These are phyloP conservation scores for Tiliacea aurago DNA, from an alignment of 2,888 invertebrate species.

Conservation along the genomic window DNA sequence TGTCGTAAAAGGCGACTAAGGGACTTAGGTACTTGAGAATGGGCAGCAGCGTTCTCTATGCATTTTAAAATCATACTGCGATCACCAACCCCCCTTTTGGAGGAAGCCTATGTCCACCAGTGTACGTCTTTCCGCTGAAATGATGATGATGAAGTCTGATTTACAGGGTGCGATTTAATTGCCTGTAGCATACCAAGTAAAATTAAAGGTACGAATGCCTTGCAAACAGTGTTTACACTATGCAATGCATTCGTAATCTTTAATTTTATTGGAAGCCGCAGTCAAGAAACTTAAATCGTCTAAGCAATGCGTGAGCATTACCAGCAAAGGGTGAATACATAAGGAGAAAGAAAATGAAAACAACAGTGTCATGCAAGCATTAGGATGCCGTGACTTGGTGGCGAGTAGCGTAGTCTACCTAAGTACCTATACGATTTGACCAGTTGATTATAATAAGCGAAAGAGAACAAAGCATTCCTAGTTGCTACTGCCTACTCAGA, in stretches of 20 bases:
- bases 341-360: neutral
- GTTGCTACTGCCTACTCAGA: slow-evolving; percentile 33
- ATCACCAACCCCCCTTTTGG: too few species aligned
- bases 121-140: too few species aligned
- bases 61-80: too few species aligned
- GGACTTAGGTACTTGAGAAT: too few species aligned
- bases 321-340: neutral
- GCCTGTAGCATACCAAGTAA: neutral
- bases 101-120: too few species aligned
- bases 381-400: neutral
- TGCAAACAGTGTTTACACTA: neutral
- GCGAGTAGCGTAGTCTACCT: neutral
- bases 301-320: neutral
- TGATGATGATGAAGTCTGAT: too few species aligned
- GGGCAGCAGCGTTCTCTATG: too few species aligned
- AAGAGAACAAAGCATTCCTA: slow-evolving; percentile 28
- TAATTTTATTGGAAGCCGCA: neutral
- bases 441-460: slow-evolving; percentile 28
- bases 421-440: neutral
- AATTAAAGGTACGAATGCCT: too few species aligned
- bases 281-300: neutral
- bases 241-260: too few species aligned
- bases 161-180: too few species aligned
- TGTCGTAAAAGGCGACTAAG: too few species aligned
- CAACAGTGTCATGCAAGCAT: neutral